Evolutionary conservation across 2,113 vertebrate species (phyloP).

Genomic region (Brachionichthys hirsutus): DNA sequence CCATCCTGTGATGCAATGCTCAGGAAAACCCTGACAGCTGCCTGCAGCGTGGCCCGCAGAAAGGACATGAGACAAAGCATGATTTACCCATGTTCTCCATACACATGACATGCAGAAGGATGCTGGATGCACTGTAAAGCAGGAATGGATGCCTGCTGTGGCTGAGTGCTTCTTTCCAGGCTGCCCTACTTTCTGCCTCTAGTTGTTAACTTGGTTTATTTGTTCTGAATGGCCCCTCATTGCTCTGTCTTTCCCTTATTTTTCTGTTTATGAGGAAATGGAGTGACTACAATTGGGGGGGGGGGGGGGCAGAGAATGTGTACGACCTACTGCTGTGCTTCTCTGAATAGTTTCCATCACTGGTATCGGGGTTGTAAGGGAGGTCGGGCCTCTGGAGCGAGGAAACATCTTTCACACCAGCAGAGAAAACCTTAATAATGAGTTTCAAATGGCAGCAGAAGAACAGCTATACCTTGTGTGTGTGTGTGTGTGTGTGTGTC

Average conservation of each 20-base stretch:
- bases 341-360: constrained; percentile 37
- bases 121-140: constrained; percentile 49
- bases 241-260: constrained; percentile 19
- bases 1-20: constrained; percentile 42
- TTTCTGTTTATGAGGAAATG: constrained; percentile 41
- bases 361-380: constrained; percentile 20
- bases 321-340: constrained; percentile 26
- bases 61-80: constrained; percentile 38
- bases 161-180: constrained; percentile 42
- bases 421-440: constrained; percentile 36
- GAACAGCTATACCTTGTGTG: constrained; percentile 41
- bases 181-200: constrained; percentile 64
- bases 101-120: constrained; percentile 47
- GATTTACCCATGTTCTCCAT: constrained; percentile 43
- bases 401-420: constrained; percentile 26
- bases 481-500: constrained; percentile 37
- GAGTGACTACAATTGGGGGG: constrained; percentile 24
- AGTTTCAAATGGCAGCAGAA: constrained; percentile 38
- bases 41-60: constrained; percentile 39
- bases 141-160: constrained; percentile 54
- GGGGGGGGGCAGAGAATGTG: constrained; percentile 30
- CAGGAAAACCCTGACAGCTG: constrained; percentile 53
- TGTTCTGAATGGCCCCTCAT: constrained; percentile 55
- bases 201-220: constrained; percentile 65
- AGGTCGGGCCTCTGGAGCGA: constrained; percentile 19